Base-by-base conservation (phyloP, 1,140 invertebrate species). In the Drosophila sp. region DNA sequence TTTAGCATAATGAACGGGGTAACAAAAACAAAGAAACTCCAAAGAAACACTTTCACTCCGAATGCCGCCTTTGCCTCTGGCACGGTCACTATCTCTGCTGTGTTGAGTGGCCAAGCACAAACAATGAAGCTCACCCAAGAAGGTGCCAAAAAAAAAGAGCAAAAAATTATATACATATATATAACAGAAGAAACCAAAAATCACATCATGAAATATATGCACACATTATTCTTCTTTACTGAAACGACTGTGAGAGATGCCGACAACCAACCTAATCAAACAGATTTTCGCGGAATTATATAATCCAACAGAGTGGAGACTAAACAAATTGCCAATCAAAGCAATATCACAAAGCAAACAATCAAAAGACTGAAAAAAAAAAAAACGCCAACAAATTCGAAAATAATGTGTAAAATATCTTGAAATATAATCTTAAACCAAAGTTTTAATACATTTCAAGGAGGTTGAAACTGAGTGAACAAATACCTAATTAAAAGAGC, bases 1-100 rank as follows among this genome's bases (percentile, higher is more conserved):
- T 86, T 86, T 79, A 80, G 77, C 82, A 78, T 85, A 85, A 80
- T 71, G 79, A 70, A 78, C 70, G 66, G 67, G 29, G 10, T 70
- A 62, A 50, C 23, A 70, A 75, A 85, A 73, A 85, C 79, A 75
- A 70, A 82, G 64, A 47, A 44, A 29, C 44, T 6, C 44, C 35
- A 11, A 38, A 17, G 30, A 25, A 65, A 62, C 66, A 60, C 81
- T 84, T 84, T 84, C 81, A 81, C 81, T 68, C 47, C 6, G 38
- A 17, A 35, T 29, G 44, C 38, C 47, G 17, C 44, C 44, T 50
- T 23, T 50, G 44, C 44, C 17, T 23, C 11, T n/a, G 44, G 2
- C 44, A 50, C 11, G 17, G 44, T 7, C 44, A 50, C 23, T 25
- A 25, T 50, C 44, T 27, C 44, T 27, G 25, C 44, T 27, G 44